A percentile compares a stretch with the other conserved stretches of the same genome.
These are phyloP conservation scores for Spinibarbus caldwelli DNA, from an alignment of 2,797 vertebrate species.

Conservation along the genomic window DNA sequence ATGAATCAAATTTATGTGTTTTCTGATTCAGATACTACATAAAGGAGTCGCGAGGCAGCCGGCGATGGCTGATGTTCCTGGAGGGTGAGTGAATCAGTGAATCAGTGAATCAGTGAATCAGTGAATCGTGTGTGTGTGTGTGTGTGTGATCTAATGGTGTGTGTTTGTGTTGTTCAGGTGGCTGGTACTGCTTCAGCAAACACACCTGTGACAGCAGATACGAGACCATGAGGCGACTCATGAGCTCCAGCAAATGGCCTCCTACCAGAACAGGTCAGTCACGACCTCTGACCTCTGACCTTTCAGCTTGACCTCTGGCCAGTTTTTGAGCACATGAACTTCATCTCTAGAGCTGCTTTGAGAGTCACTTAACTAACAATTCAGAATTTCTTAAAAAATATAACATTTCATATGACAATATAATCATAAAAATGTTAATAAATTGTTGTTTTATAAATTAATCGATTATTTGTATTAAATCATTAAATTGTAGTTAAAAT, in stretches of 20 bases:
- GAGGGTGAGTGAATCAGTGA: conserved; percentile 83
- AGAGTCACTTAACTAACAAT: background rate
- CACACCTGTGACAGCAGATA: conserved; percentile 90
- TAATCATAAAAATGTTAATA: background rate
- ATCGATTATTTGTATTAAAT: background rate
- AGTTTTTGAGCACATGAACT: background rate
- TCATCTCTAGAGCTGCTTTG: no score
- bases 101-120: no score
- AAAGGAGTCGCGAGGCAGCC: conserved; percentile 92
- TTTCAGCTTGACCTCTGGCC: background rate
- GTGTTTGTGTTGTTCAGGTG: conserved; percentile 75
- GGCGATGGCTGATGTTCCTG: conserved; percentile 91
- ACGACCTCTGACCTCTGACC: background rate
- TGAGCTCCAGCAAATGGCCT: conserved; percentile 94
- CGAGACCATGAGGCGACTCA: conserved; percentile 86
- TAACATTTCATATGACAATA: no score
- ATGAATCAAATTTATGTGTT: background rate
- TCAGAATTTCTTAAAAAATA: no score
- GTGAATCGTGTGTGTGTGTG: conserved; percentile 16
- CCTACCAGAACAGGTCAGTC: conserved; percentile 84
- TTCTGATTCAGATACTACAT: conserved; percentile 86
- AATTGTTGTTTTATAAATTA: background rate
- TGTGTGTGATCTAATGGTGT: background rate
- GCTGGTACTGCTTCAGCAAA: conserved; percentile 94
- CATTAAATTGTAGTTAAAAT: background rate